These are phyloP conservation scores for Anthrax anthrax DNA, from an alignment of 2,888 invertebrate species.

Conservation along the genomic window DNA sequence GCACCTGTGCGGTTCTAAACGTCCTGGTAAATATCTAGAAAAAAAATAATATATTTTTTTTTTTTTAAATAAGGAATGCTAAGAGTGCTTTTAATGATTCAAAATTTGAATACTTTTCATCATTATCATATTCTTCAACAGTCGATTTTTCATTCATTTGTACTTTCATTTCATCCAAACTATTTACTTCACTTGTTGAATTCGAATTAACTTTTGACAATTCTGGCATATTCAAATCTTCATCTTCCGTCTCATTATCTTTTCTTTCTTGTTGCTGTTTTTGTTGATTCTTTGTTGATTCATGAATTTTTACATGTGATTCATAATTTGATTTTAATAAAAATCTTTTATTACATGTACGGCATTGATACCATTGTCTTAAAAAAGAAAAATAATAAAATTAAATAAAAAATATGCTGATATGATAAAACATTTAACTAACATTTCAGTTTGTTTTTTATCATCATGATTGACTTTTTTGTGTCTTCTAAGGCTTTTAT, in stretches of 20 bases:
- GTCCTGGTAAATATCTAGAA: neutral
- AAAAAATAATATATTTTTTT: too few species aligned
- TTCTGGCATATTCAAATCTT: too few species aligned
- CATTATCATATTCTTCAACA: neutral
- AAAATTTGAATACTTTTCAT: neutral
- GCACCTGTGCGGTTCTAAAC: neutral
- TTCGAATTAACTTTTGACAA: too few species aligned
- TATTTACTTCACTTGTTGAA: neutral
- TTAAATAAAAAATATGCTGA: neutral
- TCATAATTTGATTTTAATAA: neutral
- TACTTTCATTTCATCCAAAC: neutral
- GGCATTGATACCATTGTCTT: neutral
- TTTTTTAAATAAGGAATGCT: too few species aligned
- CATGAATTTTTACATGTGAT: neutral
- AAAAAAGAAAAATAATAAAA: neutral
- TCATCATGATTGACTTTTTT: neutral
- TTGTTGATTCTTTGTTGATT: neutral
- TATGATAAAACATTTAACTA: neutral
- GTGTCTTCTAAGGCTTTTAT: neutral
- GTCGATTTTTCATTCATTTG: neutral
- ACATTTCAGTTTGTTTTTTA: neutral
- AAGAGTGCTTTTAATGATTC: too few species aligned
- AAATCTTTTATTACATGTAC: neutral
- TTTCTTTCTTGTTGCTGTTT: too few species aligned
- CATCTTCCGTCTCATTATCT: too few species aligned